phyloP scores from a whole-genome alignment of 37 sponge, comb jelly and placozoan species.

The Amphimedon queenslandica region DNA sequence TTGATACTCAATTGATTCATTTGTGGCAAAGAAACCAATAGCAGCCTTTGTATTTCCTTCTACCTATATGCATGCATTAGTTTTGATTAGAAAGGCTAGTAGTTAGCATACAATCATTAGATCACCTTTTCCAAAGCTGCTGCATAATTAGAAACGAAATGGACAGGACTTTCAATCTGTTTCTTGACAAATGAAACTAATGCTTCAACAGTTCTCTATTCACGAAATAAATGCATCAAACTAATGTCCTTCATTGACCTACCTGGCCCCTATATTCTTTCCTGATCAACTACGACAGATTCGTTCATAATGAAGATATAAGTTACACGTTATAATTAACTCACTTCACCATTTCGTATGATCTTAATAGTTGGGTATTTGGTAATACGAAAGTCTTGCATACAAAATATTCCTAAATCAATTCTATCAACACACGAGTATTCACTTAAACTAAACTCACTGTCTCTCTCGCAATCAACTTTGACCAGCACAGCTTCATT shows the following conservation, averaged over 20 bases:
- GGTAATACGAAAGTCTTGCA: constrained; percentile 57
- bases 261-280: constrained; percentile 89
- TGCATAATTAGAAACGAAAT: background rate
- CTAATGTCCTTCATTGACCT: background rate
- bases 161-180: constrained; percentile 63
- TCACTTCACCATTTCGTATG: constrained; percentile 72
- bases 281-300: constrained; percentile 45
- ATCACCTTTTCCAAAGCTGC: constrained; percentile 8
- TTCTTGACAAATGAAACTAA: constrained; percentile 46
- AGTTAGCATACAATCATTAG: too few species aligned
- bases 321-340: constrained; percentile 1
- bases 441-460: constrained; percentile 55
- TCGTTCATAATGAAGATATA: background rate
- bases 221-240: background rate
- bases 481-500: constrained; percentile 54
- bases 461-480: constrained; percentile 61
- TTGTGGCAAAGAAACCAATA: constrained; percentile 50
- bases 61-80: background rate
- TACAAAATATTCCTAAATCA: constrained; percentile 42
- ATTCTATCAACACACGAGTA: too few species aligned
- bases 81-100: too few species aligned
- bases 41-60: constrained; percentile 58
- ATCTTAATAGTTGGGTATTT: constrained; percentile 98
- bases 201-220: constrained; percentile 42
- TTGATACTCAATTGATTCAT: constrained; percentile 13